Base-by-base conservation (phyloP, 2,888 invertebrate species). In the Dynastes grantii region DNA sequence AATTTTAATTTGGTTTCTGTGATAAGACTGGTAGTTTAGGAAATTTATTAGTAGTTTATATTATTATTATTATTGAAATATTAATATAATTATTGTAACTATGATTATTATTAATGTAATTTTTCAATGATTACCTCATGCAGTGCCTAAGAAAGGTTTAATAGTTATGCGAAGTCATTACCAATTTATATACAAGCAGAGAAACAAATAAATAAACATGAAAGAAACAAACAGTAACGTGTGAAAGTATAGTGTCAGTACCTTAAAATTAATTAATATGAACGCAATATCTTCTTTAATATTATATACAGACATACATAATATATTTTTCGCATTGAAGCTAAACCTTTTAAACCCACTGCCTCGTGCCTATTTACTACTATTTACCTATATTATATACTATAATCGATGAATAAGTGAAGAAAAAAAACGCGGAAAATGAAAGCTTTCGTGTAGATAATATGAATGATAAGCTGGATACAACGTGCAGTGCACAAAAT, bases 51-150 rank as follows among this genome's bases (percentile, higher is more conserved):
- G 8, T 45, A 45, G 45, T 45, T 45, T 45, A 16, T 76, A 53
- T 71, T 71, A 71, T 49, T 70, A 70, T 29, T 70, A 70, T 71
- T 71, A 58, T 8, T 45, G 45, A 45, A 45, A 45, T 45, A 45
- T 45, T 45, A 45, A 45, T 45, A 45, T 45, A 45, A 45, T 45
- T 45, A 45, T 45, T 45, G 45, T 45, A 45, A 45, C 45, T 45
- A 45, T 11, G 45, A 75, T 75, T 58, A 71, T 61, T 13, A 75
- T 40, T 75, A 75, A 61, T 32, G 61, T 75, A 75, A 22, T 58
- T 75, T 75, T 45, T 63, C 55, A 61, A 87, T 84, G 87, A 87
- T 87, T 89, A 89, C 89, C 89, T 89, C 88, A 89, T 86, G 86
- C 88, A 88, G 89, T 89, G 89, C 89, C 89, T 89, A 86, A 86